These are phyloP conservation scores for Crocodylus rhombifer DNA, from an alignment of 2,797 vertebrate genomes.

Conservation along the genomic window DNA sequence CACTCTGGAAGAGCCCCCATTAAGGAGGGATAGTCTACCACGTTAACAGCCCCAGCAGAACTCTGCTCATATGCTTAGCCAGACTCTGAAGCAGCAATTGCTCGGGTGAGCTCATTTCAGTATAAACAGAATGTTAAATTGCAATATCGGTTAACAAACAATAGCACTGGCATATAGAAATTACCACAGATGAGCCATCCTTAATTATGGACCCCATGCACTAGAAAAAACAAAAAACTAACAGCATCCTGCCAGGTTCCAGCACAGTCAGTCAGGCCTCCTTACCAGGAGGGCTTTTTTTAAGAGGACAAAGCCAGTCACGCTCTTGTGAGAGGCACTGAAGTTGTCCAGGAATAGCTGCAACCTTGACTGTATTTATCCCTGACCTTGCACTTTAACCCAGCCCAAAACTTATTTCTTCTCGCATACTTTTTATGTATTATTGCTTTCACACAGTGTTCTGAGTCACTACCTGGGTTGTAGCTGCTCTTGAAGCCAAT, in stretches of 20 bases:
- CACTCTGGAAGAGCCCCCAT: not conserved
- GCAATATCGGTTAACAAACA: not conserved
- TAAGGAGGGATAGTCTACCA: not conserved
- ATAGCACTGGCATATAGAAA: not conserved
- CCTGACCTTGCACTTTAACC: not conserved
- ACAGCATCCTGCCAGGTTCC: not conserved
- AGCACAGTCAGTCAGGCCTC: not conserved
- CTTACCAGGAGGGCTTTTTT: not conserved
- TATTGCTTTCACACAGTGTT: not conserved
- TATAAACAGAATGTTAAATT: not conserved
- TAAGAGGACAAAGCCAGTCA: not conserved
- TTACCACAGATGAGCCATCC: not conserved
- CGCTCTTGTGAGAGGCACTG: not conserved
- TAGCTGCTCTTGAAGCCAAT: not conserved
- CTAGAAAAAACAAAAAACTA: not conserved
- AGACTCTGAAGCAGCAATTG: not conserved
- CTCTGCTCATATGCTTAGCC: not conserved
- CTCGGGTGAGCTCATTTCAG: not conserved
- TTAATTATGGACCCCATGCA: not conserved
- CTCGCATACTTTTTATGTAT: not conserved
- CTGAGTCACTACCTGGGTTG: not conserved
- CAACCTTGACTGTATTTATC: not conserved
- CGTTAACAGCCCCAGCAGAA: not conserved
- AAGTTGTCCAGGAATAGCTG: not conserved
- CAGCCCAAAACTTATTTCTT: not conserved